Evolutionary conservation across 2,113 vertebrate species (phyloP).

Genomic region (Picathartes gymnocephalus): DNA sequence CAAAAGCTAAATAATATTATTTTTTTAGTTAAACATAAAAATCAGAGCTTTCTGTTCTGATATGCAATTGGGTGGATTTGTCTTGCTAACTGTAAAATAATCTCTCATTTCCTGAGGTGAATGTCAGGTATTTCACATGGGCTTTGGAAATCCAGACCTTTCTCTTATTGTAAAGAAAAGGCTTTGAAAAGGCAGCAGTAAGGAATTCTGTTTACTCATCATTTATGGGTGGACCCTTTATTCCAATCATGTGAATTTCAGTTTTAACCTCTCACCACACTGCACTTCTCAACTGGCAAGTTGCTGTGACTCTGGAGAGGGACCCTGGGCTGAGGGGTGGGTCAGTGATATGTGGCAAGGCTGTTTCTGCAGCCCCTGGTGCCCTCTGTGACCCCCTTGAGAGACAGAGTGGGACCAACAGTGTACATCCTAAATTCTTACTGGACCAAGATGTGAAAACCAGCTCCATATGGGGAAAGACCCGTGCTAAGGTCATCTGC

Average conservation of each 20-base stretch:
- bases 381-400: neutral
- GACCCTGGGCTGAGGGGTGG: neutral
- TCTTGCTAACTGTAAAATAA: neutral
- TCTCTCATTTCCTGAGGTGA: neutral
- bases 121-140: neutral
- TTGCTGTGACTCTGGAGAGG: neutral
- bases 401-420: neutral
- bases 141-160: neutral
- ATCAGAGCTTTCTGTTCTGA: neutral
- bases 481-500: neutral
- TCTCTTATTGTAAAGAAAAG: neutral
- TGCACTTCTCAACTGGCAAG: fast-evolving
- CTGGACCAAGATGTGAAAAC: neutral
- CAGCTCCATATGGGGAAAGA: neutral
- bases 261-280: neutral
- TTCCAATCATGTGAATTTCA: neutral
- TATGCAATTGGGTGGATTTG: neutral
- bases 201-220: neutral
- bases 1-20: too few species aligned
- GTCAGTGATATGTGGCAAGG: fast-evolving
- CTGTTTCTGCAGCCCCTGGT: neutral
- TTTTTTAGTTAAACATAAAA: neutral
- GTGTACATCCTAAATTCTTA: neutral
- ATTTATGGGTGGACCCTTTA: neutral
- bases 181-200: neutral